Conservation (phyloP, 2,888 invertebrate species). For the Cheilosia urbana region DNA sequence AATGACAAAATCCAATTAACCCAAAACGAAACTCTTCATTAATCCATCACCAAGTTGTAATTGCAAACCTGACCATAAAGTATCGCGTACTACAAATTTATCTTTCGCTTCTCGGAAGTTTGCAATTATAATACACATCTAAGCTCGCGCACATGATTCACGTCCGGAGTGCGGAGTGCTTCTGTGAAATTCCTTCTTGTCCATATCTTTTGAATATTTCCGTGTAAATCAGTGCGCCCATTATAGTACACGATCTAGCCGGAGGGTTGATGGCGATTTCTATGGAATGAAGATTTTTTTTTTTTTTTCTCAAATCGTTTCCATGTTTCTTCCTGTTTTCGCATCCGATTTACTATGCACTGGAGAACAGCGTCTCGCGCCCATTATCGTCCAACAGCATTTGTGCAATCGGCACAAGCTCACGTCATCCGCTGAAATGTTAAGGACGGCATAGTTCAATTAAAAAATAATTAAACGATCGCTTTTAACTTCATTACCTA, state of each 20-base stretch:
- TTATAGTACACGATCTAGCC: neutral
- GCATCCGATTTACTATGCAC: constrained; percentile 8
- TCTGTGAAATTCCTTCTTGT: constrained; percentile 27
- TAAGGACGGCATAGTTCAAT: constrained; percentile 31
- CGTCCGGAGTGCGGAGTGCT: constrained; percentile 40
- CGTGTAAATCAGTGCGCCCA: neutral
- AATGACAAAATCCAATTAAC: constrained; percentile 25
- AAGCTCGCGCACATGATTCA: constrained; percentile 36
- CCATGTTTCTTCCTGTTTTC: neutral
- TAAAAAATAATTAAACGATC: constrained; percentile 54
- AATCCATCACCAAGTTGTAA: constrained; percentile 11
- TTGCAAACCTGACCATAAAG: constrained; percentile 36
- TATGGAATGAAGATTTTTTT: neutral
- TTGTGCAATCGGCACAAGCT: neutral
- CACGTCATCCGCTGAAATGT: neutral
- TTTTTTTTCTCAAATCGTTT: neutral
- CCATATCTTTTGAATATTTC: constrained; percentile 20
- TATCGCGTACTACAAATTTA: neutral
- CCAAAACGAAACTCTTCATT: constrained; percentile 8
- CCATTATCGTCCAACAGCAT: neutral
- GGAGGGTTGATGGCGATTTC: neutral
- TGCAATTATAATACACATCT: constrained; percentile 21
- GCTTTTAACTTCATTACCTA: constrained; percentile 34
- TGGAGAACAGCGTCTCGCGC: neutral
- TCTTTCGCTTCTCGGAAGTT: constrained; percentile 31